These are phyloP conservation scores for Pseudocheirus occidentalis DNA, from an alignment of 2,797 vertebrate genomes.

Conservation along the genomic window DNA sequence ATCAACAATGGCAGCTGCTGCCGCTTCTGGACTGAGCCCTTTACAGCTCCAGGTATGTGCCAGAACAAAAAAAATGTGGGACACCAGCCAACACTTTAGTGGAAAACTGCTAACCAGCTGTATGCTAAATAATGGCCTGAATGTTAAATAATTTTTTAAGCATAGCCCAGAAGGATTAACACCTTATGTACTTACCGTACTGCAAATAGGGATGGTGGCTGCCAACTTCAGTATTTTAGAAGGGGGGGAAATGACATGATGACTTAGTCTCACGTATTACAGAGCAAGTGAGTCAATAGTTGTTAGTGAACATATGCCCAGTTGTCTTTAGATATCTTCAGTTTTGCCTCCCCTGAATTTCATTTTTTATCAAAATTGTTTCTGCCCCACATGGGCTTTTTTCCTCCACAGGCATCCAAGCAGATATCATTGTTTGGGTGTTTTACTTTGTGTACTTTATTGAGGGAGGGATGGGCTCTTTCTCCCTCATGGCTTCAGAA, in stretches of 20 bases:
- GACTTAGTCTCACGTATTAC: constrained; percentile 64
- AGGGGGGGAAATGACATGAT: constrained; percentile 65
- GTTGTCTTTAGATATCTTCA: constrained; percentile 59
- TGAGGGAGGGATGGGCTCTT: constrained; percentile 2
- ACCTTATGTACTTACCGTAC: constrained; percentile 86
- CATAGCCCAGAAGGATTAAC: constrained; percentile 91
- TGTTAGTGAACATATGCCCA: constrained; percentile 54
- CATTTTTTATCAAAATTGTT: constrained; percentile 58
- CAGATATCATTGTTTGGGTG: not conserved
- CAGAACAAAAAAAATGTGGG: constrained; percentile 91
- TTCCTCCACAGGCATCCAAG: constrained; percentile 45
- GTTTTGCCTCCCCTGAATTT: constrained; percentile 47
- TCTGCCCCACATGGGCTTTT: constrained; percentile 56
- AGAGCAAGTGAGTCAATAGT: constrained; percentile 60
- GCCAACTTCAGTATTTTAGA: constrained; percentile 74
- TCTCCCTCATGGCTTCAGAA: constrained; percentile 34
- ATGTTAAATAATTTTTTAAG: constrained; percentile 93
- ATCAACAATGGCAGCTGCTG: constrained; percentile 99
- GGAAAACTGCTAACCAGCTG: constrained; percentile 94
- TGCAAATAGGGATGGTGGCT: constrained; percentile 69
- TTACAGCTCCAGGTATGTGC: constrained; percentile 99
- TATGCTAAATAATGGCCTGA: constrained; percentile 95
- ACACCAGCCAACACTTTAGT: constrained; percentile 90
- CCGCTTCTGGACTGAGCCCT: constrained; percentile 98
- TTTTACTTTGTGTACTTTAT: constrained; percentile 49